A percentile compares a stretch with the other conserved stretches of the same genome.
Conservation (phyloP, 2,888 invertebrate genomes). For the Ashinkailepas kermadecensis region DNA sequence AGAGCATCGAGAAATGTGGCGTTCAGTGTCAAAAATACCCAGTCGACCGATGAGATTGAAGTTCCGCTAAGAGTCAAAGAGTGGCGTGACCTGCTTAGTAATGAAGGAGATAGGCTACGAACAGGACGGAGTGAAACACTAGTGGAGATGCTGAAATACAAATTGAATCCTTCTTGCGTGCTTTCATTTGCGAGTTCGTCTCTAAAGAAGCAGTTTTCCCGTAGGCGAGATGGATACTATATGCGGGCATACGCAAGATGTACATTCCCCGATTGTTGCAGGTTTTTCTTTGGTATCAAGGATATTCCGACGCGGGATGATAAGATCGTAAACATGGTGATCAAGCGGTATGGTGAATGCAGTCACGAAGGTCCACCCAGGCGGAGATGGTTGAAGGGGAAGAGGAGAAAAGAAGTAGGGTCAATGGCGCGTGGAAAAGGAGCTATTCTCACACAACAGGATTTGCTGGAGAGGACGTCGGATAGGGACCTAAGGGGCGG, state of each 20-base stretch:
- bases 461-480: background rate
- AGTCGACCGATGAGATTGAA: background rate
- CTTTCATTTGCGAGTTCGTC: background rate
- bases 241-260: background rate
- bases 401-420: background rate
- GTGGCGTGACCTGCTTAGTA: background rate
- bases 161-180: background rate
- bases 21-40: background rate
- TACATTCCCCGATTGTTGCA: background rate
- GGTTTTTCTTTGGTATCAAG: background rate
- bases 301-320: background rate
- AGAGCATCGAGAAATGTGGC: background rate
- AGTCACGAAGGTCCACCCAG: background rate
- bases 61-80: background rate
- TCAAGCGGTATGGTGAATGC: background rate
- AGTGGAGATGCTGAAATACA: background rate
- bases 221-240: background rate
- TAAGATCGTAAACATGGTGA: background rate
- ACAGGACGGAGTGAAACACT: background rate
- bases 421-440: background rate
- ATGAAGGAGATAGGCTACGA: background rate
- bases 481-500: background rate
- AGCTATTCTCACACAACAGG: background rate
- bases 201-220: background rate
- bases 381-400: background rate